phyloP scores from a whole-genome alignment of 2,797 vertebrate genomes.

The Eulemur coronatus region DNA sequence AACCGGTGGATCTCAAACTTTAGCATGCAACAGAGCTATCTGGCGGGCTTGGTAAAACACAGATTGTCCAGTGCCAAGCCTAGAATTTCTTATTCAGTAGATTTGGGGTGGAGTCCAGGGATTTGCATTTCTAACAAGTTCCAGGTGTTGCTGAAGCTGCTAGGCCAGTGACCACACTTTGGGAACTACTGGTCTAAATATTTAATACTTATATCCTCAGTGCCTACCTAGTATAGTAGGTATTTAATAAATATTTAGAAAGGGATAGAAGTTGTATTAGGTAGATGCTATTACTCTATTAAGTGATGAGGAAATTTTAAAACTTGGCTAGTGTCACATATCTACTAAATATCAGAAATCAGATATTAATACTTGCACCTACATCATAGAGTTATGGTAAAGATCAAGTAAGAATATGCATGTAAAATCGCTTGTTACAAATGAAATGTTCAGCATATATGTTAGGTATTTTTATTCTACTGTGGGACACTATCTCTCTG shows the following conservation, averaged over 20 bases:
- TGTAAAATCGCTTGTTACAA: not conserved
- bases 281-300: not conserved
- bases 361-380: not conserved
- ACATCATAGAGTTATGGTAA: not conserved
- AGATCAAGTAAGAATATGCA: not conserved
- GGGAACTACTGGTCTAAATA: not conserved
- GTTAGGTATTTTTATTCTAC: not conserved
- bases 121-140: not conserved
- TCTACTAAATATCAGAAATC: constrained; percentile 5
- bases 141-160: not conserved
- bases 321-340: not conserved
- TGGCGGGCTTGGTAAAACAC: not conserved
- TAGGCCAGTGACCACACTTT: not conserved
- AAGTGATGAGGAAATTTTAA: not conserved
- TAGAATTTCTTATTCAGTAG: not conserved
- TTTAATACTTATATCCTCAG: not conserved
- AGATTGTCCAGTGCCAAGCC: not conserved
- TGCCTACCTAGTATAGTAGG: not conserved
- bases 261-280: not conserved
- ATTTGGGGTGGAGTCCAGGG: not conserved
- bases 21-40: not conserved
- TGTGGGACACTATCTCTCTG: not conserved
- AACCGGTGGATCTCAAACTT: not conserved
- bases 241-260: not conserved
- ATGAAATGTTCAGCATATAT: not conserved